These are phyloP conservation scores for Echiichthys vipera DNA, from an alignment of 2,797 vertebrate species.

Conservation along the genomic window DNA sequence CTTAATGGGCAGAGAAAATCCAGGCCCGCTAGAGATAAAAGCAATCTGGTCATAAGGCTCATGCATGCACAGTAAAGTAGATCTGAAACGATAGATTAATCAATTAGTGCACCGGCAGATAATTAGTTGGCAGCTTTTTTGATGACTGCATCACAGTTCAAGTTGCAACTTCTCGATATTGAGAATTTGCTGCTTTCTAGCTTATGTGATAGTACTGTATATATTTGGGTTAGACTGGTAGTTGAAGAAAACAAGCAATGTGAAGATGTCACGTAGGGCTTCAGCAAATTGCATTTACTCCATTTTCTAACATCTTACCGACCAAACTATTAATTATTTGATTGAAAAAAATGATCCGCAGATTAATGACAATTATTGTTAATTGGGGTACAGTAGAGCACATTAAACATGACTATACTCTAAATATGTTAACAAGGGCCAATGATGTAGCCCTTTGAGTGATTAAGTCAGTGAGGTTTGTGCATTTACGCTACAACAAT, in stretches of 20 bases:
- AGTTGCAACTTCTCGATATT: neutral
- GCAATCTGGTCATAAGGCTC: neutral
- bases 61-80: neutral
- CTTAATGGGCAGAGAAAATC: conserved; percentile 28
- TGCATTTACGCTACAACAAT: neutral
- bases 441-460: neutral
- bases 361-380: neutral
- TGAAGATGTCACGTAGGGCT: neutral
- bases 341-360: neutral
- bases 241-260: neutral
- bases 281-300: neutral
- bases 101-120: neutral
- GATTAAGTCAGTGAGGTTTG: conserved; percentile 4
- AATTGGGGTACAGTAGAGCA: neutral
- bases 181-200: neutral
- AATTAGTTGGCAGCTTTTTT: conserved; percentile 12
- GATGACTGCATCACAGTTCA: neutral
- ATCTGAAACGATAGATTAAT: neutral
- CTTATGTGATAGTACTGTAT: neutral
- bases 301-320: neutral
- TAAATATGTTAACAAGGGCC: neutral
- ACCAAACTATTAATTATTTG: neutral
- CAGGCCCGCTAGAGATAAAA: conserved; percentile 2
- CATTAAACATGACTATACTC: neutral
- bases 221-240: neutral